These are phyloP conservation scores for Acronicta psi DNA, from an alignment of 2,888 invertebrate species.

Conservation along the genomic window DNA sequence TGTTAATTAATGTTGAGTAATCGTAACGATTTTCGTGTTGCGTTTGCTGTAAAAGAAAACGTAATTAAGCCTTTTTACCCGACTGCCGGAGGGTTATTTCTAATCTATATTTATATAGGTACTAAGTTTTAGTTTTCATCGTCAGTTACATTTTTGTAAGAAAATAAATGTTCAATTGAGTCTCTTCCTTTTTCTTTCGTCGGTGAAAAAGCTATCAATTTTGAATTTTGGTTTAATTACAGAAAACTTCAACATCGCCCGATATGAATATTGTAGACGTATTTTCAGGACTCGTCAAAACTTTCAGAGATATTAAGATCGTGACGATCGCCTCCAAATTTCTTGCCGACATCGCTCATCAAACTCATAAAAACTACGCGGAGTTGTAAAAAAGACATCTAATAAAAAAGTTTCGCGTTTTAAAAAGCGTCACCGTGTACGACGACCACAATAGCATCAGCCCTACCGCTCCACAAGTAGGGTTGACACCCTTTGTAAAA, in stretches of 20 bases:
- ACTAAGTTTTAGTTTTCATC: too few species aligned
- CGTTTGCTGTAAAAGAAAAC: slow-evolving; percentile 14
- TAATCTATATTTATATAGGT: too few species aligned
- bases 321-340: slow-evolving; percentile 40
- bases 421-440: slow-evolving; percentile 44
- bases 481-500: slow-evolving; percentile 74
- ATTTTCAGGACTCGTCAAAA: slow-evolving; percentile 42
- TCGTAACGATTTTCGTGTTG: slow-evolving; percentile 30
- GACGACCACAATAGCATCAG: slow-evolving; percentile 52
- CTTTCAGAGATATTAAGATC: slow-evolving; percentile 43
- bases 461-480: slow-evolving; percentile 54
- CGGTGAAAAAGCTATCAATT: not conserved
- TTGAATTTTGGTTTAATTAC: not conserved
- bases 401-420: slow-evolving; percentile 50
- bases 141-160: too few species aligned
- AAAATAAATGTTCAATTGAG: too few species aligned
- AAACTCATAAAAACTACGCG: slow-evolving; percentile 46
- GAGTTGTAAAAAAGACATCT: slow-evolving; percentile 42
- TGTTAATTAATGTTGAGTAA: slow-evolving; percentile 30
- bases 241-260: slow-evolving; percentile 3
- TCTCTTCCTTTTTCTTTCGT: too few species aligned
- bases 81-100: too few species aligned
- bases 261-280: slow-evolving; percentile 32
- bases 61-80: too few species aligned
- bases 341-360: slow-evolving; percentile 32